These are phyloP conservation scores for Fukomys damarensis DNA, from an alignment of 2,113 vertebrate genomes.

Conservation along the genomic window DNA sequence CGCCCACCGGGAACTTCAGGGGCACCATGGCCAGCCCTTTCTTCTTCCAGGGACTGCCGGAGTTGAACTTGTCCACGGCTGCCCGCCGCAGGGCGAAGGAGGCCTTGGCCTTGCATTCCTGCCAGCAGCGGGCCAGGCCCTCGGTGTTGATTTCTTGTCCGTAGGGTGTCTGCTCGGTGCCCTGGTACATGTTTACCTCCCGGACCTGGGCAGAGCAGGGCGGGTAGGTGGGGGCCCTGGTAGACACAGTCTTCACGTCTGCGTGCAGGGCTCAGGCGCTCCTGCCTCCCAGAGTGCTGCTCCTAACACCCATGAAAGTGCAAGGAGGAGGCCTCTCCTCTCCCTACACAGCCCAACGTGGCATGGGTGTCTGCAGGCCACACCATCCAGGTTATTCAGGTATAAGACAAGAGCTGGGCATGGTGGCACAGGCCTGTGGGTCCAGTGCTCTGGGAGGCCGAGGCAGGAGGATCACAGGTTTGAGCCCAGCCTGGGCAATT, in stretches of 20 bases:
- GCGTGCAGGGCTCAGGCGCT: neutral
- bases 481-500: neutral
- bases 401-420: neutral
- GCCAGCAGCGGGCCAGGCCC: slow-evolving; percentile 91
- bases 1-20: slow-evolving; percentile 90
- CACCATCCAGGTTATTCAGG: neutral
- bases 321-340: neutral
- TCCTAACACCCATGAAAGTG: neutral
- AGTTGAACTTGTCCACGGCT: slow-evolving; percentile 88
- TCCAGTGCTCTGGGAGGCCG: neutral
- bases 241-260: neutral
- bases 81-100: slow-evolving; percentile 82
- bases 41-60: slow-evolving; percentile 93
- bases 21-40: slow-evolving; percentile 91
- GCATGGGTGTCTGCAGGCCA: neutral
- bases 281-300: too few species aligned
- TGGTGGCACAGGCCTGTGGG: neutral
- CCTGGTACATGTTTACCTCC: slow-evolving; percentile 91
- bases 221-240: neutral
- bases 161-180: slow-evolving; percentile 87
- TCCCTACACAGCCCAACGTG: neutral
- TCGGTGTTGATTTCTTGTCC: slow-evolving; percentile 89
- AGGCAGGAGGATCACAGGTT: neutral
- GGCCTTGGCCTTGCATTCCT: slow-evolving; percentile 88
- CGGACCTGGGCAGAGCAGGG: slow-evolving; percentile 86